A percentile compares a stretch with the other conserved stretches of the same genome.
These are phyloP conservation scores for Corythoichthys intestinalis DNA, from an alignment of 2,113 vertebrate genomes.

Conservation along the genomic window DNA sequence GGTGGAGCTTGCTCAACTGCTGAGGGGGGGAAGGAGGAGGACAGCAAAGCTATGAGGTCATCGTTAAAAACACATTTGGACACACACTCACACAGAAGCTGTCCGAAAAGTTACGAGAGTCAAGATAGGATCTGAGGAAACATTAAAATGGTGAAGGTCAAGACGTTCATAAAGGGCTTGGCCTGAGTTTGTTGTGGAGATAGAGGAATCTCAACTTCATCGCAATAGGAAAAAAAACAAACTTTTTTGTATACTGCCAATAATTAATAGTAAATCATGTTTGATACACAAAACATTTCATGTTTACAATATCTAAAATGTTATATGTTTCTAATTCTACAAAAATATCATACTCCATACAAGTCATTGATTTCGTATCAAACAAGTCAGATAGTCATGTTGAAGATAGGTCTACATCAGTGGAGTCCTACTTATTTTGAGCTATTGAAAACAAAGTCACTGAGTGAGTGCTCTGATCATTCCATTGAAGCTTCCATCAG, in stretches of 20 bases:
- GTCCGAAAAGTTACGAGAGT: constrained; percentile 73
- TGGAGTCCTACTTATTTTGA: not conserved
- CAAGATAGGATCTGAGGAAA: constrained; percentile 69
- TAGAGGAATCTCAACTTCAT: not conserved
- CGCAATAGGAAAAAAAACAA: no score
- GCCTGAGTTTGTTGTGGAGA: constrained; percentile 46
- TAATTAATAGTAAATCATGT: no score
- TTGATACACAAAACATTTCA: no score
- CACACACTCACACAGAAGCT: constrained; percentile 54
- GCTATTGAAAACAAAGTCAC: not conserved
- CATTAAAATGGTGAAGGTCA: constrained; percentile 74
- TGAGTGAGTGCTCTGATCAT: not conserved
- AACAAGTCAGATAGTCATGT: not conserved
- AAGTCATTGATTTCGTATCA: not conserved
- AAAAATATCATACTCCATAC: not conserved
- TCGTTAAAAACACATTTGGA: constrained; percentile 79
- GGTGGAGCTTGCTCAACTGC: constrained; percentile 99
- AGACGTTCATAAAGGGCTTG: constrained; percentile 78
- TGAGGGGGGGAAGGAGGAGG: constrained; percentile 91
- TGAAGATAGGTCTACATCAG: not conserved
- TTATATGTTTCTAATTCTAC: no score
- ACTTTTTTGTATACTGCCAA: no score
- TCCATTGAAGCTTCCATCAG: not conserved
- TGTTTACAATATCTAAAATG: no score
- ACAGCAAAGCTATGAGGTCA: constrained; percentile 99